Evolutionary conservation across 2,888 invertebrate genomes (phyloP).

Genomic region (Scaptomyza caliginosa): DNA sequence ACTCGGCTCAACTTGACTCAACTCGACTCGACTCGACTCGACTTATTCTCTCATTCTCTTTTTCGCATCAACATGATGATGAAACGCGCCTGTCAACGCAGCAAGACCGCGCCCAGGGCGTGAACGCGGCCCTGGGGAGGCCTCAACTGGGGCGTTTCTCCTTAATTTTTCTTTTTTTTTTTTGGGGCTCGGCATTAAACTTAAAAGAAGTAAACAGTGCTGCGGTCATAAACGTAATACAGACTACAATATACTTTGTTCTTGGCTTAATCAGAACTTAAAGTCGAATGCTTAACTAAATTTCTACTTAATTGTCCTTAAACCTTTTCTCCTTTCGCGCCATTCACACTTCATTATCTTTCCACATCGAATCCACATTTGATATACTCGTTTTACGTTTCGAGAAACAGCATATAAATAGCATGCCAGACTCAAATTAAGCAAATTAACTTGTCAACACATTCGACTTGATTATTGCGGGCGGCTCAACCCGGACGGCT

Average conservation of each 20-base stretch:
- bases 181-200: conserved; percentile 28
- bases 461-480: conserved; percentile 63
- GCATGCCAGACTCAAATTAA: conserved; percentile 61
- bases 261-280: neutral
- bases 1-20: neutral
- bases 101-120: conserved; percentile 28
- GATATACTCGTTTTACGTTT: neutral
- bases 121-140: conserved; percentile 1
- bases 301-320: too few relatives aligned
- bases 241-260: conserved; percentile 2
- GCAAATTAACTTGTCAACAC: conserved; percentile 68
- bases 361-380: neutral
- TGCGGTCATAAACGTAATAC: neutral
- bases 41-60: neutral
- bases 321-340: neutral
- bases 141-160: neutral
- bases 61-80: conserved; percentile 35
- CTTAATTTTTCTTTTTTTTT: neutral
- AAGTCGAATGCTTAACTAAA: too few relatives aligned
- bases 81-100: conserved; percentile 46
- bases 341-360: neutral
- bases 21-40: neutral
- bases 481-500: neutral
- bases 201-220: conserved; percentile 27
- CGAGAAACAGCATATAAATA: conserved; percentile 19